Conservation (phyloP, 2,797 vertebrate genomes). For the Helarctos malayanus region DNA sequence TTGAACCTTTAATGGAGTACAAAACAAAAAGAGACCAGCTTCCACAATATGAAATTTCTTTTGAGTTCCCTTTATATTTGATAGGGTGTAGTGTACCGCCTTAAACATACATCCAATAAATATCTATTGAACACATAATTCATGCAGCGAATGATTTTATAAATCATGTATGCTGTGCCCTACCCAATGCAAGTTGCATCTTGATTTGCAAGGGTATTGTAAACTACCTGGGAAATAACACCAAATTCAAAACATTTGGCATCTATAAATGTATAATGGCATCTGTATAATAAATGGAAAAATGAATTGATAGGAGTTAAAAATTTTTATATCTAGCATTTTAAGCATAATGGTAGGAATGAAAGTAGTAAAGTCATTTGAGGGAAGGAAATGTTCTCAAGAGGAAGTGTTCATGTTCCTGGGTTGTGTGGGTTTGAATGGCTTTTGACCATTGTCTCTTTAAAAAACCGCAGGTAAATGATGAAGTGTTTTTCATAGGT, state of each 20-base stretch:
- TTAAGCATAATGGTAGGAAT: not conserved
- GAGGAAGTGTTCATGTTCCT: not conserved
- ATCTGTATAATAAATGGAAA: not conserved
- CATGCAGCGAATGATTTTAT: not conserved
- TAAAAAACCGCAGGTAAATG: conserved; percentile 58
- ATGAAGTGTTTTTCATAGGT: conserved; percentile 87
- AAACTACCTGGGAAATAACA: conserved; percentile 61
- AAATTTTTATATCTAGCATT: not conserved
- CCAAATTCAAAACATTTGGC: not conserved
- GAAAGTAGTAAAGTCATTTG: not conserved
- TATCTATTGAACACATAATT: not conserved
- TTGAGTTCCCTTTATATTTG: not conserved
- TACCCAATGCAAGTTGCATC: not conserved
- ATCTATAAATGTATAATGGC: not conserved
- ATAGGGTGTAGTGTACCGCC: not conserved
- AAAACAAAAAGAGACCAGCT: not conserved
- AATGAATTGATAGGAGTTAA: conserved; percentile 6
- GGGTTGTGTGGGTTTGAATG: not conserved
- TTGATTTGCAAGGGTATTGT: conserved; percentile 6
- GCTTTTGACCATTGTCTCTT: not conserved
- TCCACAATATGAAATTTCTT: not conserved
- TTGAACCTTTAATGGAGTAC: not conserved
- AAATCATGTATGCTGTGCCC: not conserved
- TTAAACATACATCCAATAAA: not conserved
- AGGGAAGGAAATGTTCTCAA: not conserved